Evolutionary conservation across 2,113 vertebrate species (phyloP).

Genomic region (Alectura lathami): DNA sequence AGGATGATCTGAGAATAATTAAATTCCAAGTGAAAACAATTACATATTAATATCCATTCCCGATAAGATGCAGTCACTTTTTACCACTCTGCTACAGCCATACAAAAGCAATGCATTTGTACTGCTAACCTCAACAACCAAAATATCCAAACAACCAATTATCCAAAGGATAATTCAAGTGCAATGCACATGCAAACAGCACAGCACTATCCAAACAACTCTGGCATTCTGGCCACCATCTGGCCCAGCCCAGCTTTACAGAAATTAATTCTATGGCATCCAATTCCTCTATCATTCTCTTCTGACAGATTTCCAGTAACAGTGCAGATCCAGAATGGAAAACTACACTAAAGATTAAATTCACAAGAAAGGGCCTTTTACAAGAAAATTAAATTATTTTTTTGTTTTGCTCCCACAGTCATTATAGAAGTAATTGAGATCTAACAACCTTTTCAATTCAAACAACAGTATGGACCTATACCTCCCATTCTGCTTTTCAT

Average conservation of each 20-base stretch:
- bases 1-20: not conserved
- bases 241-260: not conserved
- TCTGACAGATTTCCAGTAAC: not conserved
- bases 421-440: not conserved
- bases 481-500: not conserved
- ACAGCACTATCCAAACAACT: not conserved
- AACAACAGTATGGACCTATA: not conserved
- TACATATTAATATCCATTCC: not conserved
- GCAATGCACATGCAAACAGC: not conserved
- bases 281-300: not conserved
- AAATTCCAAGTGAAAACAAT: not conserved
- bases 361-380: not conserved
- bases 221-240: conserved; percentile 20
- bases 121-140: not conserved
- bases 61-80: not conserved
- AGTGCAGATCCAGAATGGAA: not conserved
- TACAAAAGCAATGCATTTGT: not conserved
- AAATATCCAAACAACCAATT: no score
- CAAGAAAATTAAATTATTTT: not conserved
- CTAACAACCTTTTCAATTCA: not conserved
- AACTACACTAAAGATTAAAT: not conserved
- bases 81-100: not conserved
- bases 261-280: conserved; percentile 6
- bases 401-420: not conserved
- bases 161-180: not conserved